Evolutionary conservation across 1,140 invertebrate species (phyloP), one percentile per base, ranked within the genome.

Genomic region (Drosophila insularis): DNA sequence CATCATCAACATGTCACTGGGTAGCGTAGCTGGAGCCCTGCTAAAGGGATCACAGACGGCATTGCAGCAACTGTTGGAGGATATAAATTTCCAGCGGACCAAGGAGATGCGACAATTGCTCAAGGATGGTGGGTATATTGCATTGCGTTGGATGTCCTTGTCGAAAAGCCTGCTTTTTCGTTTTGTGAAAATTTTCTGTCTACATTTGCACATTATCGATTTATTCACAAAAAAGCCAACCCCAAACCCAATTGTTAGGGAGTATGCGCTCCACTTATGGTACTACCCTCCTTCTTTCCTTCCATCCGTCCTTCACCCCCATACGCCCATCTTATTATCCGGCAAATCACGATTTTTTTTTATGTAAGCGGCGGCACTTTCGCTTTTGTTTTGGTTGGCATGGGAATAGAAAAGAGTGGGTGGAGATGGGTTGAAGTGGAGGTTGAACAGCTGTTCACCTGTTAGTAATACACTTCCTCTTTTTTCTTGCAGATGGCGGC

Each of bases 1-100:
- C 61, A 68, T 55, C 32, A 35, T 8, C 32, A 50, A 95, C 27
- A 27, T 95, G 94, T 93, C 94, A 76, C 92, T 94, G 80, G 93
- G 93, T 73, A 94, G 93, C 72, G 93, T 94, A 31, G 92, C 93
- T 31, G 93, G 94, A 8, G 92, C 93, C 53, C 93, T 94, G 46
- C 82, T 95, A 39, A 94, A 94, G 86, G 93, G 94, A 31, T 27
- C 27, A 0, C 94, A 96, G 13, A 97, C 95, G n/a, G 86, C 90
- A 21, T 91, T 97, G 69, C 96, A 97, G 89, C 96, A 97, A 81
- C 93, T 98, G 21, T 93, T 98, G 17, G 96, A 97, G 85, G 97
- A 98, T 91, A 97, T 98, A 68, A 97, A 97, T 91, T 98, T 97
- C 86, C 97, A 97, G 90, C 94, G 97, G 59, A 96, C 96, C 4